Conservation (phyloP, 2,888 invertebrate genomes). For the Brenthis ino region DNA sequence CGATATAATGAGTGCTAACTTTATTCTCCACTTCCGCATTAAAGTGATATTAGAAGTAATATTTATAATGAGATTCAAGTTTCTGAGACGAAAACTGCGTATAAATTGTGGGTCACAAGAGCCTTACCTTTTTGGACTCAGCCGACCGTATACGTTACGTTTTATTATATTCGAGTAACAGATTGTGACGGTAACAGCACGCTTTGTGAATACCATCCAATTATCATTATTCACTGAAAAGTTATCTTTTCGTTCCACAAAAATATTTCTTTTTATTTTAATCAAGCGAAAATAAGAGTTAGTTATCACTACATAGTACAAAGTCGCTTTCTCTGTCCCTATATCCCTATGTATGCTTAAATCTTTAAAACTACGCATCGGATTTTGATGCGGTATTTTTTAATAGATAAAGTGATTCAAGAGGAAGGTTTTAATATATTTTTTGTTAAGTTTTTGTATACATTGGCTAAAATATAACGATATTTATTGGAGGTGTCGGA, state of each 20-base stretch:
- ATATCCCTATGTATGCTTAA: too few relatives aligned
- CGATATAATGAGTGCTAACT: too few relatives aligned
- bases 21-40: too few relatives aligned
- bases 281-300: not conserved
- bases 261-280: constrained; percentile 1
- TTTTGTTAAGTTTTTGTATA: too few relatives aligned
- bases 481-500: too few relatives aligned
- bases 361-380: too few relatives aligned
- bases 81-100: constrained; percentile 7
- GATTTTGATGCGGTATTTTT: too few relatives aligned
- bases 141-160: constrained; percentile 27
- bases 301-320: too few relatives aligned
- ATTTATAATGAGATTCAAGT: not conserved
- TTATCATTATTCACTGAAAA: constrained; percentile 8
- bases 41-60: constrained; percentile 1
- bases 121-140: constrained; percentile 23
- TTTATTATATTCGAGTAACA: constrained; percentile 30
- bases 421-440: too few relatives aligned
- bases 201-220: constrained; percentile 17
- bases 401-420: too few relatives aligned
- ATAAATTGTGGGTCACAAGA: constrained; percentile 28
- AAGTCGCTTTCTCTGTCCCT: too few relatives aligned
- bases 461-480: too few relatives aligned
- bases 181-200: constrained; percentile 28
- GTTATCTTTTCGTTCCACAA: constrained; percentile 7